Evolutionary conservation across 2,888 invertebrate species (phyloP), one percentile per base, ranked within the genome.

Genomic region (Pasiphila rectangulata): DNA sequence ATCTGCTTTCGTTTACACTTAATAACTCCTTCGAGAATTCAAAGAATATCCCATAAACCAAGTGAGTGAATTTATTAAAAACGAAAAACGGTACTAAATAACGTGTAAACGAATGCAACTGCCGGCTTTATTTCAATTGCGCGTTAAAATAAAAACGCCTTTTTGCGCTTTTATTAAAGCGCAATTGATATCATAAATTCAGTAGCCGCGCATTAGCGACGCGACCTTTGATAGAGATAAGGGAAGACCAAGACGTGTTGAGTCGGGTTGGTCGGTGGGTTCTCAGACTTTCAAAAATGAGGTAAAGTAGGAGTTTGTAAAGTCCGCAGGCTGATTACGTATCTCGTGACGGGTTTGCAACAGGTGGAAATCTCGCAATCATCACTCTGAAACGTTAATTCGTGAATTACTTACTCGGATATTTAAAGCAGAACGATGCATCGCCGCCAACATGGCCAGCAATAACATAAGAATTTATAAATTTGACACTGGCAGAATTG

Each of bases 151-250:
- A 7, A 27, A 13, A 27, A 27, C 7, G n/a, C n/a, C n/a, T n/a
- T n/a, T n/a, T n/a, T n/a, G n/a, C n/a, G n/a, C n/a, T n/a, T n/a
- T n/a, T n/a, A n/a, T n/a, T n/a, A n/a, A n/a, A n/a, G n/a, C n/a
- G 13, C 27, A 27, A 54, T 58, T 51, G 39, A 51, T 56, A 52
- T 45, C 47, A 53, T 57, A 54, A 56, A 56, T 58, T 54, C 54
- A 58, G 58, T 51, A 49, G 58, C 54, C 20, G 41, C 43, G 40
- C 56, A 54, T 58, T 57, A 57, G 50, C 23, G 51, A 57, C 56
- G 52, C 27, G 48, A 52, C 56, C 56, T 56, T 56, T 56, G 45
- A 25, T 20, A 21, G 10, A 43, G 54, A 57, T 55, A 56, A 53
- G 46, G 42, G 47, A 24, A 50, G 9, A 13, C 12, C 3, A 3